Conservation (phyloP, 2,113 vertebrate species). For the Nycticryphes semicollaris region DNA sequence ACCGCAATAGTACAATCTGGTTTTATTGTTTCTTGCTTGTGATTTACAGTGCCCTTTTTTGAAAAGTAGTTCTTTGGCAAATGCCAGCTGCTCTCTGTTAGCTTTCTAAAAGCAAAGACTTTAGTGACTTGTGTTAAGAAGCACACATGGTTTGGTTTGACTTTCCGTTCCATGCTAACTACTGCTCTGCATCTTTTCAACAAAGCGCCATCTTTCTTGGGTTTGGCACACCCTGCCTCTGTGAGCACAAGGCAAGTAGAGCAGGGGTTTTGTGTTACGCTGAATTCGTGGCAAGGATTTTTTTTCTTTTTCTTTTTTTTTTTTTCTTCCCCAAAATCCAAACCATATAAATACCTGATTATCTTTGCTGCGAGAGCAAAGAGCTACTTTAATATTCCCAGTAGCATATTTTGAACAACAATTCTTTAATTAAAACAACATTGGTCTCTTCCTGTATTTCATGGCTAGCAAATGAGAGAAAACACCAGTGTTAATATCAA, state of each 20-base stretch:
- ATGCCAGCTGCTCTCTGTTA: constrained; percentile 50
- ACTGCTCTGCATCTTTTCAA: constrained; percentile 28
- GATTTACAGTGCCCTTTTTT: constrained; percentile 27
- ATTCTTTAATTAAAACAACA: constrained; percentile 60
- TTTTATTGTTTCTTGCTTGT: neutral
- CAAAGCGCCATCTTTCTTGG: constrained; percentile 10
- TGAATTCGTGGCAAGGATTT: neutral
- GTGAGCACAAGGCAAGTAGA: neutral
- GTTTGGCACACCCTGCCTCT: neutral
- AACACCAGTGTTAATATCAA: constrained; percentile 72
- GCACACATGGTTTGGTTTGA: constrained; percentile 36
- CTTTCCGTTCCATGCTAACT: neutral
- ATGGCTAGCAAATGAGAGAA: constrained; percentile 68
- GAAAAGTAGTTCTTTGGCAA: constrained; percentile 45
- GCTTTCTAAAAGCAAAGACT: constrained; percentile 27
- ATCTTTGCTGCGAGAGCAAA: constrained; percentile 12
- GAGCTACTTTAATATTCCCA: constrained; percentile 40
- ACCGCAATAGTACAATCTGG: constrained; percentile 9
- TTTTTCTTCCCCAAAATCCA: neutral
- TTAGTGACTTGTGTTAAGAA: neutral
- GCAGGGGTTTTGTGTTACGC: neutral
- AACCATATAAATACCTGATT: constrained; percentile 45
- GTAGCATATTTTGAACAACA: constrained; percentile 62
- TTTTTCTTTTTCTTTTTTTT: neutral
- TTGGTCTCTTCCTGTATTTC: constrained; percentile 60